Percentiles rank a stretch among this genome's conserved stretches.
Conservation (phyloP, 2,888 invertebrate genomes). For the Imbricaverruca yamaguchii region DNA sequence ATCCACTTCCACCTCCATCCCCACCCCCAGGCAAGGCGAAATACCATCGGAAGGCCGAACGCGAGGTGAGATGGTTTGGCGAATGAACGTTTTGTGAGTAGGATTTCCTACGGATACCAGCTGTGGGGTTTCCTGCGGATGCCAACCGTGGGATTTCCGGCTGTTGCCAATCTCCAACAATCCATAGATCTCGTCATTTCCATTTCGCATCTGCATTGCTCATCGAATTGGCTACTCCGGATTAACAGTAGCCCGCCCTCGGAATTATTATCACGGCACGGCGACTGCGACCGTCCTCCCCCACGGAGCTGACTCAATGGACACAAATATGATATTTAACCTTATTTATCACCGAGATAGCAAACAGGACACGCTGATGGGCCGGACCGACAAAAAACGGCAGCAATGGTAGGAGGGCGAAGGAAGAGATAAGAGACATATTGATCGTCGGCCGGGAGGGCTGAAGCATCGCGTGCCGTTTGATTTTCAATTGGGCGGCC, state of each 20-base stretch:
- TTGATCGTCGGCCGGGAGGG: neutral
- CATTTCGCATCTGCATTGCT: neutral
- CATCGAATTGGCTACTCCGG: neutral
- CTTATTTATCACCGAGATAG: constrained; percentile 7
- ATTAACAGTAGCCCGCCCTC: neutral
- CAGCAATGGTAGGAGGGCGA: neutral
- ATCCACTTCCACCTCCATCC: too few species aligned
- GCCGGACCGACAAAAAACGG: neutral
- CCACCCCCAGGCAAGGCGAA: too few species aligned
- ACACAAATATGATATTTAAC: neutral
- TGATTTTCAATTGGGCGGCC: constrained; percentile 11
- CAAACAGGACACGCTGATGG: neutral
- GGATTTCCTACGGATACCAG: too few species aligned
- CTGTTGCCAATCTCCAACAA: neutral
- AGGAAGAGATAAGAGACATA: neutral
- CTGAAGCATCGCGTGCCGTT: neutral
- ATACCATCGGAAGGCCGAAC: too few species aligned
- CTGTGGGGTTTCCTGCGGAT: too few species aligned
- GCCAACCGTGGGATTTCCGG: neutral
- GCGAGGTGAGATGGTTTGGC: too few species aligned
- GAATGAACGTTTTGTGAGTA: too few species aligned
- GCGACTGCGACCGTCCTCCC: neutral
- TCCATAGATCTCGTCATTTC: neutral
- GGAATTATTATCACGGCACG: neutral
- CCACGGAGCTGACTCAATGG: neutral